Percentiles rank a stretch among this genome's conserved stretches.
Evolutionary conservation across 2,113 vertebrate species (phyloP).

Genomic region (Pelmatolapia mariae): DNA sequence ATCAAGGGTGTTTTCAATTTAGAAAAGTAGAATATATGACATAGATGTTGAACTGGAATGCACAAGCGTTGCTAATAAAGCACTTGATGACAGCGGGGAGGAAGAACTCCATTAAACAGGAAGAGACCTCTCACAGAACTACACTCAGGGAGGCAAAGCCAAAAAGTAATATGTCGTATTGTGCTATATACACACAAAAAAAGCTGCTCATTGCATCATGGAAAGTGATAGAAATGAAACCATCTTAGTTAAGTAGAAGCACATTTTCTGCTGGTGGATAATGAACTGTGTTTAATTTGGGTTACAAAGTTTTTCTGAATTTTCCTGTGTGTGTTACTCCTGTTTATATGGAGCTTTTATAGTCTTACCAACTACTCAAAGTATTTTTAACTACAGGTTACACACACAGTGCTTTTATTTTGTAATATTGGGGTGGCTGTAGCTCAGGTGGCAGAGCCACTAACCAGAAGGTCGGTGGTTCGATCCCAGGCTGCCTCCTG

Average conservation of each 20-base stretch:
- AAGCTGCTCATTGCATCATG: neutral
- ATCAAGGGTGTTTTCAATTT: neutral
- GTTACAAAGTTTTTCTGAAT: neutral
- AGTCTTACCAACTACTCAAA: neutral
- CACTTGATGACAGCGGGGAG: neutral
- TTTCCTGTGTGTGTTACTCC: neutral
- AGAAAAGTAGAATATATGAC: neutral
- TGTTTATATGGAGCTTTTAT: neutral
- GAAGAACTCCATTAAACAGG: neutral
- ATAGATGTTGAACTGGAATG: neutral
- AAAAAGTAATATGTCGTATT: neutral
- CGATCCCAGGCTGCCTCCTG: too few relatives aligned
- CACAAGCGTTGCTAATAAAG: neutral
- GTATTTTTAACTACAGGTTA: neutral
- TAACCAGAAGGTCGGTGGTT: too few relatives aligned
- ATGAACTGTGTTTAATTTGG: neutral
- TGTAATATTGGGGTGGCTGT: too few relatives aligned
- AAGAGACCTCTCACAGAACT: neutral
- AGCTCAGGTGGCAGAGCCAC: too few relatives aligned
- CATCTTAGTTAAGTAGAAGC: neutral
- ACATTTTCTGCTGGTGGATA: neutral
- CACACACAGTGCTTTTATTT: neutral
- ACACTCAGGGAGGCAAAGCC: neutral
- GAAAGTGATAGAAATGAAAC: neutral
- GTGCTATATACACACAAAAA: rapidly evolving